A percentile compares a stretch with the other conserved stretches of the same genome.
These are phyloP conservation scores for Morelia viridis DNA, from an alignment of 2,797 vertebrate genomes.

Conservation along the genomic window DNA sequence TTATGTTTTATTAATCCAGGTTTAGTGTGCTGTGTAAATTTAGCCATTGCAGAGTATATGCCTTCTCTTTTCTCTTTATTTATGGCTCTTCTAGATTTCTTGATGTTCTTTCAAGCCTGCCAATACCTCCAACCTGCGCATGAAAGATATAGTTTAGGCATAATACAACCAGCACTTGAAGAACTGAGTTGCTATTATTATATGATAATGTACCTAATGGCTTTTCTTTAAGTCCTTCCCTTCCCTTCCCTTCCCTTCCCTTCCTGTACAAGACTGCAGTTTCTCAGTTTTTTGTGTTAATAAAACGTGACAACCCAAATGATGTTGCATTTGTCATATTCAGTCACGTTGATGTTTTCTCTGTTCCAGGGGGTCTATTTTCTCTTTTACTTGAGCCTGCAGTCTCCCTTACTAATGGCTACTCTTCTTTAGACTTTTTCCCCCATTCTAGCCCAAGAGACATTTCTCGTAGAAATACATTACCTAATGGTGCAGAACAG, in stretches of 20 bases:
- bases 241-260: neutral
- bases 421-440: conserved; percentile 45
- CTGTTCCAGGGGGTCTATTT: conserved; percentile 37
- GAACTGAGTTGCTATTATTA: neutral
- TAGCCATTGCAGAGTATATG: neutral
- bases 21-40: neutral
- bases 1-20: neutral
- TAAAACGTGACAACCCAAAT: conserved; percentile 50
- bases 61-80: neutral
- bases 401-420: conserved; percentile 58
- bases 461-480: conserved; percentile 68
- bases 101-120: neutral
- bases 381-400: conserved; percentile 48
- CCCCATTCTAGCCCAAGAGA: conserved; percentile 61
- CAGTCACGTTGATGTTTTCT: conserved; percentile 41
- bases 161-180: neutral
- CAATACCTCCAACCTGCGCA: neutral
- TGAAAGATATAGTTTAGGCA: neutral
- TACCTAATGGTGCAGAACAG: conserved; percentile 76
- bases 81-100: neutral
- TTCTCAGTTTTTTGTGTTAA: conserved; percentile 19
- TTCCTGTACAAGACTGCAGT: neutral
- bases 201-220: neutral
- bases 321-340: conserved; percentile 42
- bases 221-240: neutral